These are phyloP conservation scores for Macquaria australasica DNA, from an alignment of 2,113 vertebrate species.

Conservation along the genomic window DNA sequence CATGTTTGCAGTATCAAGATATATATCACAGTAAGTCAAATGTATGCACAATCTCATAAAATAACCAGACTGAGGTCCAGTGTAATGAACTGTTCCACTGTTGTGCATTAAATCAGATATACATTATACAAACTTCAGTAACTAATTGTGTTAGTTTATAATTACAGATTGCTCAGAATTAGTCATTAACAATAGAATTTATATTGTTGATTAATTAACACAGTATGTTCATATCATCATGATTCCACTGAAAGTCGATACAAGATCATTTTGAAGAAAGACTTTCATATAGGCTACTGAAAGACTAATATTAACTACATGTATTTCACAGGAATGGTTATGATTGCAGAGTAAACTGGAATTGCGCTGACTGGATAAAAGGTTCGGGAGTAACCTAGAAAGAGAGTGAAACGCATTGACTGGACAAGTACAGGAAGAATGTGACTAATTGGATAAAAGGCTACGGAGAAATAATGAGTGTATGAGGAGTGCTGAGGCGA, in stretches of 20 bases:
- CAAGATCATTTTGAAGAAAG: too few relatives aligned
- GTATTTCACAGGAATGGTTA: not conserved
- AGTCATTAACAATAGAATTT: not conserved
- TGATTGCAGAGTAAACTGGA: not conserved
- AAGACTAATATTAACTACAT: not conserved
- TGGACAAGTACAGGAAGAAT: slow-evolving; percentile 35
- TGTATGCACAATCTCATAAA: not conserved
- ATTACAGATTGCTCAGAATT: not conserved
- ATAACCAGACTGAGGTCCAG: not conserved
- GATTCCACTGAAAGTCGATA: slow-evolving; percentile 5
- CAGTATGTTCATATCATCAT: not conserved
- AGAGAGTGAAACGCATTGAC: slow-evolving; percentile 10
- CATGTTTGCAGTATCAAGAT: not conserved
- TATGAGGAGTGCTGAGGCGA: not conserved
- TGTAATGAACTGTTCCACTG: too few relatives aligned
- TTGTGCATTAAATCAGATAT: not conserved
- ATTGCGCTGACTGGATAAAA: slow-evolving; percentile 27
- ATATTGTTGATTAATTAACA: not conserved
- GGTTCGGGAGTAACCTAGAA: slow-evolving; percentile 15
- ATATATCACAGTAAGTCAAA: too few relatives aligned
- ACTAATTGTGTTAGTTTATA: not conserved
- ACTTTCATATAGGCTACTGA: not conserved
- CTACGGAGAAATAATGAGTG: slow-evolving; percentile 30
- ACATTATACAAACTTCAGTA: not conserved
- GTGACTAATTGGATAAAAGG: slow-evolving; percentile 50